A percentile compares a stretch with the other conserved stretches of the same genome.
phyloP scores from a whole-genome alignment of 1,140 invertebrate genomes.

The Drosophila novamexicana region DNA sequence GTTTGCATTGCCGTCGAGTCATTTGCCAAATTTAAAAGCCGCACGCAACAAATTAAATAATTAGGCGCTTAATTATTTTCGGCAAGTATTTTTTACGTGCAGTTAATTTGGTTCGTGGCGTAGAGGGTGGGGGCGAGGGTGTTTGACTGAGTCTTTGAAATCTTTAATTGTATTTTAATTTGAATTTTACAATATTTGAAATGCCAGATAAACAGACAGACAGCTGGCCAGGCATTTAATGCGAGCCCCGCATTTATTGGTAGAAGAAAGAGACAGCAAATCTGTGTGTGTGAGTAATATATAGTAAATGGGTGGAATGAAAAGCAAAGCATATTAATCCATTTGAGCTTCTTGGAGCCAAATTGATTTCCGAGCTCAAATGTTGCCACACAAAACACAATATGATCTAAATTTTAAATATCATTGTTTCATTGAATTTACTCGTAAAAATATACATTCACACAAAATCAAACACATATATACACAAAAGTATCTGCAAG shows the following conservation, averaged over 20 bases:
- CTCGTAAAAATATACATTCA: too few species aligned
- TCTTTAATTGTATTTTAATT: slow-evolving; percentile 65
- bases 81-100: slow-evolving; percentile 17
- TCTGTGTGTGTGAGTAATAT: neutral
- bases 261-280: neutral
- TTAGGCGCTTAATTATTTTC: slow-evolving; percentile 72
- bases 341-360: slow-evolving; percentile 21
- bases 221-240: slow-evolving; percentile 26
- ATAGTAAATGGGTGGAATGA: neutral
- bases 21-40: slow-evolving; percentile 14
- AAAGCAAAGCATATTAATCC: slow-evolving; percentile 10
- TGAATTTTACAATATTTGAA: slow-evolving; percentile 44
- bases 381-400: slow-evolving; percentile 11
- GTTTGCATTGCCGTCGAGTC: slow-evolving; percentile 15
- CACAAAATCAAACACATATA: too few species aligned
- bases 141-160: neutral
- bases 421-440: too few species aligned
- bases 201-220: slow-evolving; percentile 18
- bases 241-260: slow-evolving; percentile 7
- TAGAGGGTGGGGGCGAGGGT: neutral
- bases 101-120: slow-evolving; percentile 10
- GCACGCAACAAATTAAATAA: slow-evolving; percentile 63
- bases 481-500: neutral
- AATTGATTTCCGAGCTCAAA: slow-evolving; percentile 31
- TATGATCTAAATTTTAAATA: neutral